Base-by-base conservation (phyloP, 2,797 vertebrate genomes). In the Lagorchestes hirsutus region DNA sequence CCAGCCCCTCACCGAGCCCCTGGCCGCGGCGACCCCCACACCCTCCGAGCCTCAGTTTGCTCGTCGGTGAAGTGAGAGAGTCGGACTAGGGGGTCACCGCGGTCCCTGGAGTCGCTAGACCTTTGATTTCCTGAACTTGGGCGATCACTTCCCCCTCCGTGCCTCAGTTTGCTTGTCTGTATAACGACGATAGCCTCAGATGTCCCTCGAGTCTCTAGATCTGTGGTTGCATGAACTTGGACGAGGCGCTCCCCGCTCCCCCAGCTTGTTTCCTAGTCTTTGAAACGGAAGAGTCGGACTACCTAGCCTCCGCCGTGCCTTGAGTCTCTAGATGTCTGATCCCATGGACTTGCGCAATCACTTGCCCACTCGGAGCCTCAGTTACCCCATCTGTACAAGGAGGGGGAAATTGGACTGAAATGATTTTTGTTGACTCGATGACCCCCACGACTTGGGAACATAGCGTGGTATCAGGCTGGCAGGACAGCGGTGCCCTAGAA, bases 61-160 rank as follows among this genome's bases (percentile, higher is more conserved):
- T 3, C 18, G 1, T 67, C 62, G 13, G 67, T 22, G 28, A 8
- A 74, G 22, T 8, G 16, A 24, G 6, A 9, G n/a, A n/a, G 67
- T 40, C n/a, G 0, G 1, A 4, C n/a, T 22, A 0, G 62, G 13
- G 8, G 62, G 59, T 2, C 13, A 1, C 31, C 13, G 13, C 0
- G 13, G 34, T 14, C 59, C 31, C 34, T 16, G 3, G 59, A 31
- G 62, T 5, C 12, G 8, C 13, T 0, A 67, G 34, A 67, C 13
- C 90, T 3, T 29, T 31, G 34, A 34, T 3, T 11, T 27, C 22
- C 0, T 16, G 16, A 52, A 54, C 90, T 52, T 54, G 54, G 1
- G 31, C 28, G 29, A 29, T 18, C 62, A 6, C 62, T 5, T n/a
- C 62, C 58, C 29, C 29, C 29, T 31, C 16, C 13, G 14, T n/a